Conservation (phyloP, 2,113 vertebrate genomes). For the Puntigrus tetrazona region DNA sequence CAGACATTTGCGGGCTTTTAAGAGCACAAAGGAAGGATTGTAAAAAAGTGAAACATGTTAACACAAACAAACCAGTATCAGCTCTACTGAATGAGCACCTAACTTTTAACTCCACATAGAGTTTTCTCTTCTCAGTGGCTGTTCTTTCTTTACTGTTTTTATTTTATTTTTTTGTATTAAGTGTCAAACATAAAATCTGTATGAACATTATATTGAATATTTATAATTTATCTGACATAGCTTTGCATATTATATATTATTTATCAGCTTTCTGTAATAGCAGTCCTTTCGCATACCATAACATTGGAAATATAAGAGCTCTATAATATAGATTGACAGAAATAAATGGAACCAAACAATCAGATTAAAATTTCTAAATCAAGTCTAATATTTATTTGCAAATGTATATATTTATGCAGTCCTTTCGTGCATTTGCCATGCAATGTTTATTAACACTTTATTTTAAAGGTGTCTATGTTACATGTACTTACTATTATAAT, state of each 20-base stretch:
- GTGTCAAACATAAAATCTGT: not conserved
- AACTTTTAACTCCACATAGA: not conserved
- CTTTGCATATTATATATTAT: not conserved
- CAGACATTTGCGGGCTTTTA: slow-evolving; percentile 29
- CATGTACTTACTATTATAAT: no score
- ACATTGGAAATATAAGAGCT: not conserved
- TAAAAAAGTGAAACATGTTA: slow-evolving; percentile 30
- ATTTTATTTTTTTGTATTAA: not conserved
- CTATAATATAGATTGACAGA: not conserved
- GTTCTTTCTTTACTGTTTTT: not conserved
- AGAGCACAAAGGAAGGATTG: slow-evolving; percentile 31
- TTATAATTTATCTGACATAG: not conserved
- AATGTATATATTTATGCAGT: not conserved
- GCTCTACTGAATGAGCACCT: slow-evolving; percentile 5
- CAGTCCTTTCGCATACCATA: not conserved
- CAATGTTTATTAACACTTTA: not conserved
- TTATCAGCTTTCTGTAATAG: not conserved
- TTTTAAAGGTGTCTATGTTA: no score
- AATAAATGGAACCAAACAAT: no score
- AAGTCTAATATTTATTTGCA: not conserved
- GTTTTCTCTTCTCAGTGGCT: not conserved
- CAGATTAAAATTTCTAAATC: not conserved
- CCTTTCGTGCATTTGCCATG: not conserved
- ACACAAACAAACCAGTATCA: slow-evolving; percentile 20
- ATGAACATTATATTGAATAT: not conserved